Conservation (phyloP, 2,888 invertebrate species). For the Hydraecia micacea region DNA sequence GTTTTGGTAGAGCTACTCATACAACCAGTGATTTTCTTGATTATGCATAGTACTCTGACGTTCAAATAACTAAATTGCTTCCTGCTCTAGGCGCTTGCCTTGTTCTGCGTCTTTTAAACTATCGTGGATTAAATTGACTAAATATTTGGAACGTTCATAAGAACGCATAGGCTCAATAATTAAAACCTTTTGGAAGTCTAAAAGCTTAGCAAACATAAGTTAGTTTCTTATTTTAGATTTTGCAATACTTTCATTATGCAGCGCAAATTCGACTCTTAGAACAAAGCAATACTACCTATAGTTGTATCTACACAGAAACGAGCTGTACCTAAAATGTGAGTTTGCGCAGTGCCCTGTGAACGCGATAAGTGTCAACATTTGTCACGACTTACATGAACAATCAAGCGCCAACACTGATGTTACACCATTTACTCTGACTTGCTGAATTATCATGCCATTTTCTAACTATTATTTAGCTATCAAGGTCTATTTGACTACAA, state of each 20-base stretch:
- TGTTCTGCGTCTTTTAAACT: not conserved
- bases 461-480: conserved; percentile 25
- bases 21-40: not conserved
- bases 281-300: not conserved
- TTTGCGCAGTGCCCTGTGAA: conserved; percentile 56
- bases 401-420: conserved; percentile 54
- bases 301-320: conserved; percentile 2
- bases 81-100: not conserved
- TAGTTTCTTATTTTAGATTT: not conserved
- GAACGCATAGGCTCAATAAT: not conserved
- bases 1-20: not conserved
- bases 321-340: conserved; percentile 37
- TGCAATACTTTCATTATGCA: not conserved
- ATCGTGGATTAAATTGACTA: not conserved
- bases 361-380: conserved; percentile 63
- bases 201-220: not conserved
- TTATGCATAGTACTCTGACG: not conserved
- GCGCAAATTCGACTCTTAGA: not conserved
- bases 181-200: not conserved
- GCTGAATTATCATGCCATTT: conserved; percentile 37
- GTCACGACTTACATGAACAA: conserved; percentile 63
- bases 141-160: not conserved
- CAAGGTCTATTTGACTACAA: not conserved
- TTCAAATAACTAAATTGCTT: not conserved
- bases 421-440: conserved; percentile 40